These are phyloP conservation scores for Ganaspis brasiliensis DNA, from an alignment of 2,888 invertebrate species.

Conservation along the genomic window DNA sequence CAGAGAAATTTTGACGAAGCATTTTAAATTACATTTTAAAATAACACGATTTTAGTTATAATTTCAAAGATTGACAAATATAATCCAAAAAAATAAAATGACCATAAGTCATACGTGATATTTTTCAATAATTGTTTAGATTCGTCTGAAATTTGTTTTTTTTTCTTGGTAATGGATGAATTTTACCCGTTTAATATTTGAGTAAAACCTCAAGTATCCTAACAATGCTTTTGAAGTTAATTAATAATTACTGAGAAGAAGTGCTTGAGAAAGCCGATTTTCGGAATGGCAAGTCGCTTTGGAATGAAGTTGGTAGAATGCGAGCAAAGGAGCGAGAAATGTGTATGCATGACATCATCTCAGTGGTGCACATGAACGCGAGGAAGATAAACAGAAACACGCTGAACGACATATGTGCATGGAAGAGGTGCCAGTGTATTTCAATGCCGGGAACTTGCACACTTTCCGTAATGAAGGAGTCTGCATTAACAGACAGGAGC, in stretches of 20 bases:
- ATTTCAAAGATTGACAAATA: too few species aligned
- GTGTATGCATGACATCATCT: conserved; percentile 22
- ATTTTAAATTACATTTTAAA: too few species aligned
- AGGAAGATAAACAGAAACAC: conserved; percentile 41
- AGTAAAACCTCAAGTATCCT: too few species aligned
- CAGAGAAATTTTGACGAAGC: too few species aligned
- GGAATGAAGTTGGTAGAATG: background rate
- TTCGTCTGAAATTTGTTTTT: too few species aligned
- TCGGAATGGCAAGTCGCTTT: background rate
- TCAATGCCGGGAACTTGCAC: conserved; percentile 21
- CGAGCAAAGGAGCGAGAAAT: background rate
- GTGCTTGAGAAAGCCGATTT: background rate
- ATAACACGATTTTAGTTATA: too few species aligned
- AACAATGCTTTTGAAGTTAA: background rate
- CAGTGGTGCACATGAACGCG: conserved; percentile 2
- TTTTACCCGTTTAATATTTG: background rate
- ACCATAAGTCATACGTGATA: too few species aligned
- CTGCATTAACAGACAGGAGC: conserved; percentile 33
- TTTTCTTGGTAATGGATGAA: too few species aligned
- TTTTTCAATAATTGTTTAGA: too few species aligned
- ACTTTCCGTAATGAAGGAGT: conserved; percentile 39
- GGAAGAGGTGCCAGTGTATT: conserved; percentile 33
- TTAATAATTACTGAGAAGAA: background rate
- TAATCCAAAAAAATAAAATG: too few species aligned
- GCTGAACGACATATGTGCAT: conserved; percentile 41